These are phyloP conservation scores for Neosilurus hyrtlii DNA, from an alignment of 2,797 vertebrate species.

Conservation along the genomic window DNA sequence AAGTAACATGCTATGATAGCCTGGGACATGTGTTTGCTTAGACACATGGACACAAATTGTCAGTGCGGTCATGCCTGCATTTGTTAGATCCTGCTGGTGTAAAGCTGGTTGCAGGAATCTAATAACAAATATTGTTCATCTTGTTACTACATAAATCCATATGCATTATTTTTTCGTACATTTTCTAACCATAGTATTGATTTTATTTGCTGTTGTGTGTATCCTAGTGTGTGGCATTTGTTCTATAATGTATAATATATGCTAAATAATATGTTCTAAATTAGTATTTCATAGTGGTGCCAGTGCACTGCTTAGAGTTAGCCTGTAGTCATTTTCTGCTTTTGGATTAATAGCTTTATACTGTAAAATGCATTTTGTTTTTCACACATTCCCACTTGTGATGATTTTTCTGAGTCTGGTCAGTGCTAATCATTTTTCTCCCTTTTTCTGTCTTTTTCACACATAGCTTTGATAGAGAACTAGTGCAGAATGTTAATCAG, in stretches of 20 bases:
- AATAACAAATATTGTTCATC: not conserved
- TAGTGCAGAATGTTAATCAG: conserved; percentile 67
- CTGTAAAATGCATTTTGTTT: conserved; percentile 19
- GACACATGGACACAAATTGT: not conserved
- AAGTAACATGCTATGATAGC: not conserved
- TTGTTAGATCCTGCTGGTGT: not conserved
- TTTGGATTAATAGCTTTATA: conserved; percentile 19
- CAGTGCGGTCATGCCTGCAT: not conserved
- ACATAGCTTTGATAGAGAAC: conserved; percentile 50
- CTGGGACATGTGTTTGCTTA: not conserved
- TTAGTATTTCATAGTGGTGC: conserved; percentile 9
- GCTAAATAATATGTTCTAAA: not conserved
- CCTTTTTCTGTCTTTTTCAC: conserved; percentile 25
- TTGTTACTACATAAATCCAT: not conserved
- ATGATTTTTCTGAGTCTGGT: conserved; percentile 17
- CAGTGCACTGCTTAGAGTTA: not conserved
- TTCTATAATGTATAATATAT: not conserved
- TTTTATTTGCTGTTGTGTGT: not conserved
- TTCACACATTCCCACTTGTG: conserved; percentile 32
- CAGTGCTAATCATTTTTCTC: conserved; percentile 28
- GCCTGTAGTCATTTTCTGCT: not conserved
- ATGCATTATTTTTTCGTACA: not conserved
- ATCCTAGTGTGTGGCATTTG: not conserved
- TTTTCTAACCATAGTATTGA: not conserved
- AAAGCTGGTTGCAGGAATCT: not conserved